A percentile compares a stretch with the other conserved stretches of the same genome.
phyloP scores from a whole-genome alignment of 1,140 invertebrate genomes.

The Magallana angulata region DNA sequence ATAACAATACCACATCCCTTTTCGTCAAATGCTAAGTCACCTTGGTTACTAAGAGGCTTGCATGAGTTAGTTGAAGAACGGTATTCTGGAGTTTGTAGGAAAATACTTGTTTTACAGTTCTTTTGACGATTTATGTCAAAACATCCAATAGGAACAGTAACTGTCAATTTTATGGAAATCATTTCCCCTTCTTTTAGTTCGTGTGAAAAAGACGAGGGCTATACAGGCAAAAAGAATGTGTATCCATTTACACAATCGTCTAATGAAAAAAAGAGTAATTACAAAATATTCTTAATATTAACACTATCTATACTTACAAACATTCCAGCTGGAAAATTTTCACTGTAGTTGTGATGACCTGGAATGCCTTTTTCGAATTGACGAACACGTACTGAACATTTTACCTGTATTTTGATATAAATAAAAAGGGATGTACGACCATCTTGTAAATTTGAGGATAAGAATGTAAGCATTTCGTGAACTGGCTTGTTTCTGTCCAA shows the following conservation, averaged over 20 bases:
- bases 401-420: not conserved
- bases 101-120: not conserved
- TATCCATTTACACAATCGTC: not conserved
- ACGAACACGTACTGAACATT: constrained; percentile 1
- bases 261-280: not conserved
- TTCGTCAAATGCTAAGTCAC: not conserved
- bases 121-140: not conserved
- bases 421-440: too few species aligned
- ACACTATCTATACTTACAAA: not conserved
- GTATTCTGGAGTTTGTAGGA: not conserved
- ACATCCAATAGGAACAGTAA: not conserved
- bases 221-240: not conserved
- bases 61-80: not conserved
- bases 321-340: not conserved
- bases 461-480: too few species aligned
- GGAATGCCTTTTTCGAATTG: not conserved
- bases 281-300: not conserved
- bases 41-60: not conserved
- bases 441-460: too few species aligned
- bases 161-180: not conserved
- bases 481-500: too few species aligned
- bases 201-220: not conserved
- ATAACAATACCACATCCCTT: not conserved
- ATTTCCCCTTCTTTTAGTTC: not conserved
- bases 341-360: constrained; percentile 9